Evolutionary conservation across 2,797 vertebrate species (phyloP), one percentile per base, ranked within the genome.

Genomic region (Chromis chromis): DNA sequence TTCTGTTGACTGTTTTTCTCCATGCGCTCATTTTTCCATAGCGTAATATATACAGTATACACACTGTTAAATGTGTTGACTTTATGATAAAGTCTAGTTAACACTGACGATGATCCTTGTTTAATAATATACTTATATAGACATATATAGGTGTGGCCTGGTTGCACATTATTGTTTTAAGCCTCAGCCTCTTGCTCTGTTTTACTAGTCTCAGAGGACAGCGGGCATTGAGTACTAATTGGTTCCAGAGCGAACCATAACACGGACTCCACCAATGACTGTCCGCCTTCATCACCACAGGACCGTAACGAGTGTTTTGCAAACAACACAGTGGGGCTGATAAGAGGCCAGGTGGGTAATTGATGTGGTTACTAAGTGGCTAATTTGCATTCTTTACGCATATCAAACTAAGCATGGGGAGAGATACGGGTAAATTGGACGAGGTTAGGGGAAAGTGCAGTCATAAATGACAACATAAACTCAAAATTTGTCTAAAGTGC

Each of bases 321-420:
- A 96, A 97, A 97, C 96, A 97, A 97, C 95, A 96, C 95, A 95
- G 95, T 95, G 93, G 94, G 81, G 89, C 95, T 96, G 97, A 98
- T 98, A 96, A 96, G 96, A 96, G 95, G 95, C 96, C 95, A 96
- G 96, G 96, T 97, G 96, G 96, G 96, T 97, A 98, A 98, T 97
- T 98, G 97, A 98, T 96, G 96, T 96, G 96, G 96, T 97, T 97
- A 97, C 96, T 97, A 96, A 97, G 95, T 96, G 95, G 96, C 96
- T 97, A 94, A 98, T 99, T 98, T 99, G 96, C 96, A 98, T 97
- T 96, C 95, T 97, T 96, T 97, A 92, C 50, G 69, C 90, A 93
- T 92, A 92, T 92, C 83, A 92, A 93, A 91, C 95, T 95, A 96
- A 89, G 88, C 78, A 84, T 63, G 74, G 75, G 72, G 58, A 91